Evolutionary conservation across 2,888 invertebrate genomes (phyloP).

Genomic region (Ashinkailepas kermadecensis): DNA sequence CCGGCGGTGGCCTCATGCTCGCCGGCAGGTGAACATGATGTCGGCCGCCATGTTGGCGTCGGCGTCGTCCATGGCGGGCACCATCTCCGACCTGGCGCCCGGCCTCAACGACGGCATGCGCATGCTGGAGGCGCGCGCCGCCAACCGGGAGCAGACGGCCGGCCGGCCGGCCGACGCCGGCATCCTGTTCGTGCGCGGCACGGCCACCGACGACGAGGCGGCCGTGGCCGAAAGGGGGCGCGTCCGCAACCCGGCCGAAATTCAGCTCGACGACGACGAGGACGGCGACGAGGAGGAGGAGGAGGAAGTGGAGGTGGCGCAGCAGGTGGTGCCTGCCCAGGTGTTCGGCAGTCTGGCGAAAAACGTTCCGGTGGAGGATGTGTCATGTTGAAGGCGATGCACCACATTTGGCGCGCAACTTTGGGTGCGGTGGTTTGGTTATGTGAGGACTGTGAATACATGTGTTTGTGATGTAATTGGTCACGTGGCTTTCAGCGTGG

Average conservation of each 20-base stretch:
- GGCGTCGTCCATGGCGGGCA: conserved; percentile 56
- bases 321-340: conserved; percentile 77
- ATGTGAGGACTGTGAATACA: too few relatives aligned
- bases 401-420: too few relatives aligned
- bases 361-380: conserved; percentile 31
- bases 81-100: conserved; percentile 63
- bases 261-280: conserved; percentile 67
- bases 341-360: conserved; percentile 76
- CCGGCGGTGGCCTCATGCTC: not conserved
- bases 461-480: too few relatives aligned
- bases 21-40: conserved; percentile 79
- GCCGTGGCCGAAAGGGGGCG: conserved; percentile 52
- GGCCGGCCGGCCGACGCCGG: conserved; percentile 42
- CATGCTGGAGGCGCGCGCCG: conserved; percentile 59
- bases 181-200: conserved; percentile 51
- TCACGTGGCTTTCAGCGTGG: too few relatives aligned
- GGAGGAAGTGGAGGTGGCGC: conserved; percentile 53
- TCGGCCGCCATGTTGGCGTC: conserved; percentile 86
- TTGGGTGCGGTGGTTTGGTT: too few relatives aligned
- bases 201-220: conserved; percentile 62
- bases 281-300: conserved; percentile 52
- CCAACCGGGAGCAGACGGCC: conserved; percentile 31
- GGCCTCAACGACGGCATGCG: conserved; percentile 80
- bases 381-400: too few relatives aligned
- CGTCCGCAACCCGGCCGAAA: conserved; percentile 79